Percentiles rank a stretch among this genome's conserved stretches.
Conservation (phyloP, 2,888 invertebrate species). For the Schizotus pectinicornis region DNA sequence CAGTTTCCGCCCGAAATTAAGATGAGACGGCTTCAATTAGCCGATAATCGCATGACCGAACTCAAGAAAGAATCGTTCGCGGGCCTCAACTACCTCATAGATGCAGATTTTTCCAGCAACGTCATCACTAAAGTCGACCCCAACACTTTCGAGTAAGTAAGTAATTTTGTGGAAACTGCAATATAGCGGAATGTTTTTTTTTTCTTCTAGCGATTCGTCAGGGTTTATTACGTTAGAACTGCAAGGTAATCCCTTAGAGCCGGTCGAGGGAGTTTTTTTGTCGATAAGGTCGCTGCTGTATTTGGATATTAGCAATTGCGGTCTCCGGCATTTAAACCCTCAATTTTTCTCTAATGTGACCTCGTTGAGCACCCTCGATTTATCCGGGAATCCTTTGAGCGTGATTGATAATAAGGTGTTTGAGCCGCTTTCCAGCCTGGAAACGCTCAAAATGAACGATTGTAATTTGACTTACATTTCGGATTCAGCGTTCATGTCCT, state of each 20-base stretch:
- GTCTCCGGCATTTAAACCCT: conserved; percentile 64
- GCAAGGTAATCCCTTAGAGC: conserved; percentile 69
- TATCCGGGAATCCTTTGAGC: conserved; percentile 71
- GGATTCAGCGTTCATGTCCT: conserved; percentile 63
- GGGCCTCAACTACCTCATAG: conserved; percentile 71
- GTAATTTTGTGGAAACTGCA: not conserved
- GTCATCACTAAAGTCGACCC: conserved; percentile 69
- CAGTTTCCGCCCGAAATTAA: conserved; percentile 73
- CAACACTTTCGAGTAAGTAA: conserved; percentile 68
- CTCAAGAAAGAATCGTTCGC: conserved; percentile 68
- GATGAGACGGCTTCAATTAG: conserved; percentile 72
- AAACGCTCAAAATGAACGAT: conserved; percentile 69
- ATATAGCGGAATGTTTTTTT: not conserved
- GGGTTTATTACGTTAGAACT: conserved; percentile 74
- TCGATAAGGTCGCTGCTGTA: conserved; percentile 70
- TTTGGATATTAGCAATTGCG: conserved; percentile 72
- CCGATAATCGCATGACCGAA: conserved; percentile 68
- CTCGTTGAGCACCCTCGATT: conserved; percentile 70
- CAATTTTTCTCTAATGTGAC: conserved; percentile 73
- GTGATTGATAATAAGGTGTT: conserved; percentile 66
- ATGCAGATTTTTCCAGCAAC: conserved; percentile 73
- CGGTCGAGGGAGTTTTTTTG: conserved; percentile 70
- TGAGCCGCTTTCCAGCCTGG: conserved; percentile 68
- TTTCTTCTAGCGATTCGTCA: conserved; percentile 68
- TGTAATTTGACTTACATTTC: conserved; percentile 68